These are phyloP conservation scores for Silurus lanzhouensis DNA, from an alignment of 2,797 vertebrate genomes.

Conservation along the genomic window DNA sequence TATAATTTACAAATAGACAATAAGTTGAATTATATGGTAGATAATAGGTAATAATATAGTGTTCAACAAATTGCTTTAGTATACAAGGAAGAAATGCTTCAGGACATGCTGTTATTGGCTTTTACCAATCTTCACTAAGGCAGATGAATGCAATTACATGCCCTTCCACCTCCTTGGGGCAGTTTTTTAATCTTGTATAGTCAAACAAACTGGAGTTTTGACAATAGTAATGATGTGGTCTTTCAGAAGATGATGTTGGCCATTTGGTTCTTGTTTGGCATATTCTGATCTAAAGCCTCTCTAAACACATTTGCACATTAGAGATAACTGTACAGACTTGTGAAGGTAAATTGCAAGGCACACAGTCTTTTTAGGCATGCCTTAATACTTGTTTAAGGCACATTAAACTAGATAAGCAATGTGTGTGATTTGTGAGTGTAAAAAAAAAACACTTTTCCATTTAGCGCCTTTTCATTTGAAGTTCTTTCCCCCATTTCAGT, in stretches of 20 bases:
- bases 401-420: constrained; percentile 30
- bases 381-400: neutral
- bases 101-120: neutral
- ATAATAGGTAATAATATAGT: no score
- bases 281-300: neutral
- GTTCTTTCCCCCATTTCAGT: constrained; percentile 17
- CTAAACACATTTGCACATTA: neutral
- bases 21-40: no score
- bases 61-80: neutral
- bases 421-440: neutral
- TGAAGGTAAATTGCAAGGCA: neutral
- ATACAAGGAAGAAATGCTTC: neutral
- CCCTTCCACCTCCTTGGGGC: neutral
- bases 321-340: constrained; percentile 17
- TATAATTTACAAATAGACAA: neutral
- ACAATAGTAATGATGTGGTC: neutral
- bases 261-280: neutral
- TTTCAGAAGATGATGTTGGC: constrained; percentile 16
- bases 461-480: constrained; percentile 25
- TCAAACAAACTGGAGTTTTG: neutral
- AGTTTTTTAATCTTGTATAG: neutral
- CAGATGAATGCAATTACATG: constrained; percentile 9
- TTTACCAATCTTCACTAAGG: neutral
- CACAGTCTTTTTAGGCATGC: neutral
- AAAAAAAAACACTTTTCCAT: neutral